Conservation (phyloP, 2,113 vertebrate species). For the Diphyllodes magnificus region DNA sequence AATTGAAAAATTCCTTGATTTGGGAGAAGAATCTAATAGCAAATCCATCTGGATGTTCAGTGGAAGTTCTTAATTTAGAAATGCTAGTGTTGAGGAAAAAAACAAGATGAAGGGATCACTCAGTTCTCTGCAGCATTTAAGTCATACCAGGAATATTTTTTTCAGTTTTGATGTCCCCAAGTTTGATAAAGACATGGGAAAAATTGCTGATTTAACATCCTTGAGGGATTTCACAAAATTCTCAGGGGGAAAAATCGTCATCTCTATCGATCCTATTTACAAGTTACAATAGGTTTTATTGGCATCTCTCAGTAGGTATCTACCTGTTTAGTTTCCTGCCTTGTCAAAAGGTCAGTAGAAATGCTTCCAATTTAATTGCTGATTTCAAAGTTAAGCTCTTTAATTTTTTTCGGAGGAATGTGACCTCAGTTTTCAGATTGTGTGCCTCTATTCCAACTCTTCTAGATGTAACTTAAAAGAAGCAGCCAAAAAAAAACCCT, state of each 20-base stretch:
- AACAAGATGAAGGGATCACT: neutral
- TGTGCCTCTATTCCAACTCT: neutral
- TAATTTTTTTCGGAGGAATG: neutral
- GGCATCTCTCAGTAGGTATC: neutral
- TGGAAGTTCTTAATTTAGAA: neutral
- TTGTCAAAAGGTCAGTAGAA: neutral
- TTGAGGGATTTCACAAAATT: neutral
- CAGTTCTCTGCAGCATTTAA: neutral
- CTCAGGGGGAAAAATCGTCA: neutral
- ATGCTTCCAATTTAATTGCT: neutral
- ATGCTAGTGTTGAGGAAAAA: neutral
- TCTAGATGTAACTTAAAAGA: neutral
- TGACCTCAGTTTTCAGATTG: neutral
- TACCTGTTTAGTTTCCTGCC: neutral
- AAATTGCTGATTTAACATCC: neutral
- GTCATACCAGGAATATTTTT: neutral
- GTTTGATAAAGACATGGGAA: neutral
- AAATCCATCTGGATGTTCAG: neutral
- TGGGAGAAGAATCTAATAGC: neutral
- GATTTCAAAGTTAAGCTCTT: neutral
- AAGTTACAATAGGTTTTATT: neutral
- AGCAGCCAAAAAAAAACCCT: neutral
- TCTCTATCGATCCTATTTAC: neutral
- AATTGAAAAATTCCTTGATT: neutral
- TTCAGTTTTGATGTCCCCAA: neutral